Evolutionary conservation across 2,797 vertebrate genomes (phyloP).

Genomic region (Octomys mimax): DNA sequence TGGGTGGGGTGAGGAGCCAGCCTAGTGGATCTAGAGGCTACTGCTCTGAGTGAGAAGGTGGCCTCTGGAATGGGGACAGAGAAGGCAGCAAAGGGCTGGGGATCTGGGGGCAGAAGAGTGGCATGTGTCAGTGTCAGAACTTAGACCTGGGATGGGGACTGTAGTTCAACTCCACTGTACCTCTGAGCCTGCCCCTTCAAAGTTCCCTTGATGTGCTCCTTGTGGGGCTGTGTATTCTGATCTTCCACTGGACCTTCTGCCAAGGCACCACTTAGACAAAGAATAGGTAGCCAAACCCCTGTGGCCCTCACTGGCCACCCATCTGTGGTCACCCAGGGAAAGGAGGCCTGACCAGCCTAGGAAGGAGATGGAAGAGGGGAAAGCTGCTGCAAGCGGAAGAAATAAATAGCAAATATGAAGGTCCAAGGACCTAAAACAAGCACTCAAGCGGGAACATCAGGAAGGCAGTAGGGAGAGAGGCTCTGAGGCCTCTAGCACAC

Average conservation of each 20-base stretch:
- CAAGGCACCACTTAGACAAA: slow-evolving; percentile 47
- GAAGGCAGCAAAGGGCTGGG: not conserved
- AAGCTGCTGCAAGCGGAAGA: not conserved
- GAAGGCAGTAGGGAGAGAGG: rapidly evolving
- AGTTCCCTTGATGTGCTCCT: slow-evolving; percentile 60
- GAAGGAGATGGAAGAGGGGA: not conserved
- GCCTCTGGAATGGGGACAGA: not conserved
- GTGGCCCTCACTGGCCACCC: slow-evolving; percentile 47
- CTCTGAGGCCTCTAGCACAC: not conserved
- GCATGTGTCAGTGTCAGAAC: not conserved
- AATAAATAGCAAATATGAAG: not conserved
- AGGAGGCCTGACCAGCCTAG: not conserved
- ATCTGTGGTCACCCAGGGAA: slow-evolving; percentile 13
- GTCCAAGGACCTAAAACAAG: not conserved
- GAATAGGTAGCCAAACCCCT: not conserved
- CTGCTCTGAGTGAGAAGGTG: not conserved
- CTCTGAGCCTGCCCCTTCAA: not conserved
- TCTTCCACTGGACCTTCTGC: slow-evolving; percentile 37
- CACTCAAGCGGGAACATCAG: not conserved
- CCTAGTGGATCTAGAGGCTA: not conserved
- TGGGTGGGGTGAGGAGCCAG: not conserved
- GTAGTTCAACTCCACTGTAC: not conserved
- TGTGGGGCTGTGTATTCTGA: not conserved
- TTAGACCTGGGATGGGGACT: slow-evolving; percentile 15
- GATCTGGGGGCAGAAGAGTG: not conserved